These are phyloP conservation scores for Agapornis roseicollis DNA, from an alignment of 2,113 vertebrate genomes.

Conservation along the genomic window DNA sequence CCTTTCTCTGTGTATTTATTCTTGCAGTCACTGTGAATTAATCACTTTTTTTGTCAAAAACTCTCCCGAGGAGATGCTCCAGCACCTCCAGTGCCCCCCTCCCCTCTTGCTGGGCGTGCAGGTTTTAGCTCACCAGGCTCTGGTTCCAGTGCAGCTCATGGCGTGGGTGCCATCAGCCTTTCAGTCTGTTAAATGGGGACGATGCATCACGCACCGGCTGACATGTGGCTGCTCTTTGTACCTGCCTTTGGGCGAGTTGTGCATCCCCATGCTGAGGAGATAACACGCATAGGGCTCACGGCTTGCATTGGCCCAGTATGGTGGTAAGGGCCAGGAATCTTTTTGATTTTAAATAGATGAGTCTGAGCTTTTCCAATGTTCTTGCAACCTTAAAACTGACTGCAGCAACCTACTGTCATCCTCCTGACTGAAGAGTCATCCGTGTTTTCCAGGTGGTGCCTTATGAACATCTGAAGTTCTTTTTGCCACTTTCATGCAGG, in stretches of 20 bases:
- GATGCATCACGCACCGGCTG: fast-evolving
- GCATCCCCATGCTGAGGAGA: background rate
- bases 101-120: background rate
- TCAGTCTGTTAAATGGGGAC: fast-evolving
- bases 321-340: background rate
- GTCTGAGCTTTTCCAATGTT: background rate
- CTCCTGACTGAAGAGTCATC: background rate
- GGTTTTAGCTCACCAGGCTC: too few relatives aligned
- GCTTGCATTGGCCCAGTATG: fast-evolving
- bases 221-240: too few relatives aligned
- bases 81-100: background rate
- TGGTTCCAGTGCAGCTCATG: background rate
- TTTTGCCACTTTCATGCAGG: background rate
- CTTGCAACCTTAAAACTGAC: background rate
- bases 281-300: too few relatives aligned
- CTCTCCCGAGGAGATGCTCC: fast-evolving
- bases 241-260: background rate
- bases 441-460: background rate
- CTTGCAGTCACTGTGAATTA: background rate
- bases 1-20: background rate
- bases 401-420: background rate
- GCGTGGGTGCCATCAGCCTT: fast-evolving
- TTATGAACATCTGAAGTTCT: background rate
- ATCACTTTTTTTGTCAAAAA: background rate
- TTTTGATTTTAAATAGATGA: background rate